A percentile compares a stretch with the other conserved stretches of the same genome.
Evolutionary conservation across 2,888 invertebrate species (phyloP).

Genomic region (Parthenolecanium corni): DNA sequence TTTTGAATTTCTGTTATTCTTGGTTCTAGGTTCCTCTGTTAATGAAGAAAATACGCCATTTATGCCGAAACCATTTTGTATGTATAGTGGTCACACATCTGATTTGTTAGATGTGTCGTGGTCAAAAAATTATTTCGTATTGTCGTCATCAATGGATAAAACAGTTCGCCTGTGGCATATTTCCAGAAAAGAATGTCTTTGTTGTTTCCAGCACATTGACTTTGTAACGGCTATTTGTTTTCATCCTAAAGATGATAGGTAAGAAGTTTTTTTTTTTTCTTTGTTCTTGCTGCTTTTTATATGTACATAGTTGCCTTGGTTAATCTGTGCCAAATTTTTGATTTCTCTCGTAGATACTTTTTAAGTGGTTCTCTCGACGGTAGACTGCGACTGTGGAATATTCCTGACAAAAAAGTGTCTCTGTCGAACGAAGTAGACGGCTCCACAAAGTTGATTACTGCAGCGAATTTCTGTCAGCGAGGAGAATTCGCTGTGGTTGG

Average conservation of each 20-base stretch:
- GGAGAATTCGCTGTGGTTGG: conserved; percentile 97
- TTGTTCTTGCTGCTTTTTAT: background rate
- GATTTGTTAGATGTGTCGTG: conserved; percentile 94
- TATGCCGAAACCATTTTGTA: conserved; percentile 81
- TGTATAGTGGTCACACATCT: conserved; percentile 88
- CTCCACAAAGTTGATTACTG: conserved; percentile 87
- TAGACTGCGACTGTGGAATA: conserved; percentile 96
- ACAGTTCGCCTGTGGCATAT: conserved; percentile 97
- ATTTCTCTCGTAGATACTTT: conserved; percentile 49
- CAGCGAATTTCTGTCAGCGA: conserved; percentile 88
- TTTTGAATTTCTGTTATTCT: too few species aligned
- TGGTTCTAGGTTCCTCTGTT: conserved; percentile 39
- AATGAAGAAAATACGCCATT: conserved; percentile 54
- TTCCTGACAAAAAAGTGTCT: conserved; percentile 97
- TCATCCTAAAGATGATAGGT: conserved; percentile 77
- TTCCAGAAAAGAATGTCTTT: conserved; percentile 89
- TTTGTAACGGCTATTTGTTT: conserved; percentile 98
- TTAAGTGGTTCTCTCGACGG: conserved; percentile 95
- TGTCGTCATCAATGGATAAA: conserved; percentile 98
- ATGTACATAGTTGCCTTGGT: too few species aligned
- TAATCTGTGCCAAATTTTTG: background rate
- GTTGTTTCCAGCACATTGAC: conserved; percentile 98
- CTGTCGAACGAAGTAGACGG: conserved; percentile 96
- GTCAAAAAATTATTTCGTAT: conserved; percentile 96
- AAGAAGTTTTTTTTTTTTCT: conserved; percentile 35